Percentiles rank a stretch among this genome's conserved stretches.
These are phyloP conservation scores for Scaptomyza montana DNA, from an alignment of 1,140 invertebrate genomes.

Conservation along the genomic window DNA sequence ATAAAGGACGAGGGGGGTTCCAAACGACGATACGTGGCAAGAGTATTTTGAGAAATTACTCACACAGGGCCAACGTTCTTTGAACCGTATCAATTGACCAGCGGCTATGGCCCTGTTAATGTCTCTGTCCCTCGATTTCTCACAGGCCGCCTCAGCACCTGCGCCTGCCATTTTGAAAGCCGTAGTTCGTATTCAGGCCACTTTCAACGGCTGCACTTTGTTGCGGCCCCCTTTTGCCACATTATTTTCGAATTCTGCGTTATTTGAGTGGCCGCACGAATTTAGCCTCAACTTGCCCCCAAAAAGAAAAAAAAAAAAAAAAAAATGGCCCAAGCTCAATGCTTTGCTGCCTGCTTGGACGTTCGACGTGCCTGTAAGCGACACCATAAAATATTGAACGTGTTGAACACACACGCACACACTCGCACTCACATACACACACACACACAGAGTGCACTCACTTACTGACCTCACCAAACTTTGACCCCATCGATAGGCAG, in stretches of 20 bases:
- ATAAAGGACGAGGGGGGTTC: no score
- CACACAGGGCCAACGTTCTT: slow-evolving; percentile 54
- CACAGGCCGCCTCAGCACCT: background rate
- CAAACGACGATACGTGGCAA: no score
- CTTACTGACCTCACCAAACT: slow-evolving; percentile 62
- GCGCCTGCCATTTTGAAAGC: slow-evolving; percentile 14
- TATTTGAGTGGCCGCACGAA: slow-evolving; percentile 52
- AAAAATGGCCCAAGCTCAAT: background rate
- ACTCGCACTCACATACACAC: slow-evolving; percentile 31
- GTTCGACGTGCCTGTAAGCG: slow-evolving; percentile 66
- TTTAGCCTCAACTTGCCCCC: slow-evolving; percentile 31
- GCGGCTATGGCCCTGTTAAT: slow-evolving; percentile 13
- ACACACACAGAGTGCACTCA: slow-evolving; percentile 40
- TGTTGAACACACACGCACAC: slow-evolving; percentile 47
- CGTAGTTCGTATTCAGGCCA: slow-evolving; percentile 20
- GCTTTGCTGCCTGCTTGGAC: slow-evolving; percentile 24
- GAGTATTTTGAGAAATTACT: slow-evolving; percentile 39
- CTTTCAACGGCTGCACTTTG: slow-evolving; percentile 27
- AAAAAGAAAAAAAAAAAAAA: background rate
- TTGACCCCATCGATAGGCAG: slow-evolving; percentile 46
- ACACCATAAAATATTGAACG: slow-evolving; percentile 79
- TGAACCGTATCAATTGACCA: slow-evolving; percentile 78
- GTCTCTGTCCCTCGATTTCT: background rate
- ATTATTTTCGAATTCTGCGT: slow-evolving; percentile 60
- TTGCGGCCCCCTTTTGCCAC: slow-evolving; percentile 40